These are phyloP conservation scores for Drosophila nr. medialis DNA, from an alignment of 2,888 invertebrate genomes.

Conservation along the genomic window DNA sequence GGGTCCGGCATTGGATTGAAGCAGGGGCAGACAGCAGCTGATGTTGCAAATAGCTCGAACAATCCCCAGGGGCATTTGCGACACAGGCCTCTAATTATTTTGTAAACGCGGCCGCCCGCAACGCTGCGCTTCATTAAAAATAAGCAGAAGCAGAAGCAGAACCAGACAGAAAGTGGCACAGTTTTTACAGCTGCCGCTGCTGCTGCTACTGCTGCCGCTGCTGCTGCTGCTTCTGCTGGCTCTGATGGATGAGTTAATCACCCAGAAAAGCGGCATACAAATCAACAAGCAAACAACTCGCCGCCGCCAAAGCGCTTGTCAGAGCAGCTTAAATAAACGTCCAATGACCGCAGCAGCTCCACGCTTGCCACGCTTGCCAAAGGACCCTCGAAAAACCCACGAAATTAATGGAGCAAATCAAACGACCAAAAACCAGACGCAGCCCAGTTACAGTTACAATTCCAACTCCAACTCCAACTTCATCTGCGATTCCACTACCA, in stretches of 20 bases:
- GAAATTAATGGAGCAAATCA: constrained; percentile 77
- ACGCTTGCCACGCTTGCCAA: not conserved
- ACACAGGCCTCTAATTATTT: constrained; percentile 54
- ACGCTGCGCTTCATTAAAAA: constrained; percentile 68
- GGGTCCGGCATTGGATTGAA: not conserved
- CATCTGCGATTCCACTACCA: constrained; percentile 10
- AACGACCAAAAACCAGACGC: constrained; percentile 62
- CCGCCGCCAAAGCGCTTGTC: constrained; percentile 51
- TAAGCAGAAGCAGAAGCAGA: constrained; percentile 4
- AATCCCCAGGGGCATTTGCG: constrained; percentile 29
- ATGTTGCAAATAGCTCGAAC: constrained; percentile 4
- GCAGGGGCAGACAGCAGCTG: not conserved
- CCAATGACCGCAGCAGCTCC: constrained; percentile 14
- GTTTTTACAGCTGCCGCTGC: constrained; percentile 26
- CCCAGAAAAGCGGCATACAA: constrained; percentile 77
- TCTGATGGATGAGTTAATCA: constrained; percentile 77
- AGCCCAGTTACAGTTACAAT: constrained; percentile 9
- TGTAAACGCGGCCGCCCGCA: constrained; percentile 59
- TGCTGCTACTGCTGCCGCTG: not conserved
- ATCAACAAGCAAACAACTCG: constrained; percentile 62
- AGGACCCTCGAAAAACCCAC: constrained; percentile 38
- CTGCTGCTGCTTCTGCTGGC: constrained; percentile 2
- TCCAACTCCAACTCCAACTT: constrained; percentile 4
- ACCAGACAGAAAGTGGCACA: constrained; percentile 9
- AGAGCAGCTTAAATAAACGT: constrained; percentile 61